Percentiles rank a stretch among this genome's conserved stretches.
phyloP scores from a whole-genome alignment of 2,113 vertebrate genomes.

The Montifringilla adamsi region DNA sequence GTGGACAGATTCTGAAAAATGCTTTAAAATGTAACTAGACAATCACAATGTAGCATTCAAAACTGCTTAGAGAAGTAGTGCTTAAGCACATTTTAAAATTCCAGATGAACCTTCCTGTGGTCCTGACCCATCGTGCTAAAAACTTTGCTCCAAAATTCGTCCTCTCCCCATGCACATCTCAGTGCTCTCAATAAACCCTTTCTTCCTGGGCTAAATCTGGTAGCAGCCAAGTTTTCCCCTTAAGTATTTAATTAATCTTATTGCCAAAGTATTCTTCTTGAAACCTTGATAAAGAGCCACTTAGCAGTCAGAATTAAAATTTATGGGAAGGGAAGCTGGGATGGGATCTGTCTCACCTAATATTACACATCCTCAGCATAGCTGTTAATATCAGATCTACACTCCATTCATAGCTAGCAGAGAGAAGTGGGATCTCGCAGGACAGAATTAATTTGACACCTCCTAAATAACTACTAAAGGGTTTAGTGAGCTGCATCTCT shows the following conservation, averaged over 20 bases:
- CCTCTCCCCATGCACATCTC: background rate
- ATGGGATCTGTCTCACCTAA: slow-evolving; percentile 33
- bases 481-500: background rate
- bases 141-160: background rate
- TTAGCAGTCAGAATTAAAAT: slow-evolving; percentile 44
- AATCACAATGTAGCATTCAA: background rate
- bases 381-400: background rate
- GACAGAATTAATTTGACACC: background rate
- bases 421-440: background rate
- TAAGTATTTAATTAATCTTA: slow-evolving; percentile 58
- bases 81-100: background rate
- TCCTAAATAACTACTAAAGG: background rate
- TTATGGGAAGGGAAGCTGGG: background rate
- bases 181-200: background rate
- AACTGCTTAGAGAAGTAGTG: background rate
- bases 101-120: background rate
- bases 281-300: slow-evolving; percentile 61
- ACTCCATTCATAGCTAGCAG: background rate
- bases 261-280: slow-evolving; percentile 49
- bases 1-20: background rate
- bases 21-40: background rate
- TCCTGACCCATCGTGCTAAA: background rate
- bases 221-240: slow-evolving; percentile 21
- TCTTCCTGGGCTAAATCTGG: slow-evolving; percentile 20
- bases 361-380: background rate